Percentiles rank a stretch among this genome's conserved stretches.
phyloP scores from a whole-genome alignment of 2,888 invertebrate species.

The Latrodectus elegans region DNA sequence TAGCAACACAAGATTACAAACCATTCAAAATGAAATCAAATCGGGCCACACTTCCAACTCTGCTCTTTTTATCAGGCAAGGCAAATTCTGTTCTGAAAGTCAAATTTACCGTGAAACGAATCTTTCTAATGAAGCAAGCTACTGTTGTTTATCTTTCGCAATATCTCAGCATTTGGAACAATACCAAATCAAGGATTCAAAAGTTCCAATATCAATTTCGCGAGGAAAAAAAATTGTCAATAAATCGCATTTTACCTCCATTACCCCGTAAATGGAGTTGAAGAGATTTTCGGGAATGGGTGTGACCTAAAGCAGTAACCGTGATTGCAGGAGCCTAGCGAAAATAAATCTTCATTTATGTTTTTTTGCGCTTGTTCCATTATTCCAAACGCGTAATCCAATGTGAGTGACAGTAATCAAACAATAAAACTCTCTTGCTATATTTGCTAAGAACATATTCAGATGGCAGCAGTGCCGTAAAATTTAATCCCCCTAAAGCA shows the following conservation, averaged over 20 bases:
- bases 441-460: not conserved
- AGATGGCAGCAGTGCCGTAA: not conserved
- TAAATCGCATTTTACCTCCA: not conserved
- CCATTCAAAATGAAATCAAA: not conserved
- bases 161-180: not conserved
- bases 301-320: slow-evolving; percentile 25
- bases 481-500: not conserved
- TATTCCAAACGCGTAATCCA: slow-evolving; percentile 36
- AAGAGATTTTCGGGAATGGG: slow-evolving; percentile 14
- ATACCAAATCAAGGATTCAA: slow-evolving; percentile 12
- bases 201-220: not conserved
- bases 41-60: not conserved
- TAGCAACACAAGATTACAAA: not conserved
- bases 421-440: slow-evolving; percentile 37
- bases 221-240: not conserved
- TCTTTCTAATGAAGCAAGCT: not conserved
- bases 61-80: not conserved
- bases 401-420: slow-evolving; percentile 53
- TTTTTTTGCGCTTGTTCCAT: slow-evolving; percentile 28
- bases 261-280: slow-evolving; percentile 11
- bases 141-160: not conserved
- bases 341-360: slow-evolving; percentile 26
- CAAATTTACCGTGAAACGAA: not conserved
- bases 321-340: slow-evolving; percentile 1
- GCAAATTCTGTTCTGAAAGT: not conserved